Base-by-base conservation (phyloP, 2,113 vertebrate genomes). In the Grus americana region DNA sequence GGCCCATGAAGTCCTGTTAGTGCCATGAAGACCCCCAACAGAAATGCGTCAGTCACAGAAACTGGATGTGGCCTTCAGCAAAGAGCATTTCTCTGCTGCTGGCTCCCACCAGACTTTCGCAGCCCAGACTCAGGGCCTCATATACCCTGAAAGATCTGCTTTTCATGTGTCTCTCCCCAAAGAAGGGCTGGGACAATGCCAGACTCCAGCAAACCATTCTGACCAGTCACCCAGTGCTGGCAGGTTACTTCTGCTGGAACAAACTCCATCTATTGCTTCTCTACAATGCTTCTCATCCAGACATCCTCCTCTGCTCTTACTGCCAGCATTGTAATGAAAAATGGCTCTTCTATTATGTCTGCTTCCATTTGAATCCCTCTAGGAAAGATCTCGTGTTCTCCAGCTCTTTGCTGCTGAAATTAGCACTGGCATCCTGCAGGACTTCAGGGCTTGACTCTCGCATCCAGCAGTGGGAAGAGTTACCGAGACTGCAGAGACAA, bases 371-470 rank as follows among this genome's bases (percentile, higher is more conserved):
- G 82, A 94, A 40, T 92, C 82, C 95, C 96, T 96, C 93, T 91
- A 96, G 96, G 96, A 96, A 94, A 72, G 79, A 71, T 71, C 86
- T 92, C 19, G 40, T 78, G 91, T 71, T 81, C 93, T 94, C 83
- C 93, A 92, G 92, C 72, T 73, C 91, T 71, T 95, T 79, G 93
- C 92, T 96, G 93, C 95, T 94, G 93, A 96, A 96, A 94, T 96
- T 94, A 96, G 95, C 95, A 0, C 92, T 94, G 93, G 88, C 92
- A 89, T 68, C 83, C 80, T 50, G 73, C 76, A 68, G 88, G 83
- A 86, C 70, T 59, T 38, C 82, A 63, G 90, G 50, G 34, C 71
- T 86, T 12, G 30, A 11, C 74, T 93, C 44, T 67, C 36, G 9
- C 57, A 32, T 76, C 54, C 34, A 38, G 85, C 34, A 20, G 32